A percentile compares a stretch with the other conserved stretches of the same genome.
Evolutionary conservation across 2,113 vertebrate species (phyloP).

Genomic region (Oreotragus oreotragus): DNA sequence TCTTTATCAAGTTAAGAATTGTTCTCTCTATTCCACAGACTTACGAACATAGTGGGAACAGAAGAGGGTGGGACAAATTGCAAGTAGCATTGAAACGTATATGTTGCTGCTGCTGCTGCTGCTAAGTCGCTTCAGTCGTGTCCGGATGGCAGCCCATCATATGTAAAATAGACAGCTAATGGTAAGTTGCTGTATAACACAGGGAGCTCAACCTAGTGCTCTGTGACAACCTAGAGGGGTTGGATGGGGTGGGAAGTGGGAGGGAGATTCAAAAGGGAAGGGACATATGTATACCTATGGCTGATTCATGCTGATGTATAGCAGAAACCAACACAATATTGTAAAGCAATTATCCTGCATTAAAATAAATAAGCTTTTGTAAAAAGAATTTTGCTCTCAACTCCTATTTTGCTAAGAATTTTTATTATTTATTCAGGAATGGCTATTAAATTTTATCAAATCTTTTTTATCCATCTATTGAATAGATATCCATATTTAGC

Average conservation of each 20-base stretch:
- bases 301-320: neutral
- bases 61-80: neutral
- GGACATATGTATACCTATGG: neutral
- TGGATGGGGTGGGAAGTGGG: neutral
- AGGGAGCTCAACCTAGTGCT: neutral
- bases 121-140: too few relatives aligned
- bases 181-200: neutral
- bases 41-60: neutral
- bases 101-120: neutral
- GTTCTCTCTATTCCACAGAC: neutral
- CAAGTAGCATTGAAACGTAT: neutral
- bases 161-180: neutral
- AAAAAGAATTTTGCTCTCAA: neutral
- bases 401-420: neutral
- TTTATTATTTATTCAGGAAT: slow-evolving; percentile 7
- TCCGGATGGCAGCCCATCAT: neutral
- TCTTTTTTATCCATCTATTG: neutral
- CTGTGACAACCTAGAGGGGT: neutral
- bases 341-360: neutral
- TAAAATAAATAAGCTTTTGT: neutral
- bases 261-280: neutral
- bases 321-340: neutral
- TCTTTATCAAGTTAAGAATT: neutral
- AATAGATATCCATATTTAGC: neutral
- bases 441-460: neutral